Evolutionary conservation across 2,888 invertebrate species (phyloP).

Genomic region (Parnassius apollo): DNA sequence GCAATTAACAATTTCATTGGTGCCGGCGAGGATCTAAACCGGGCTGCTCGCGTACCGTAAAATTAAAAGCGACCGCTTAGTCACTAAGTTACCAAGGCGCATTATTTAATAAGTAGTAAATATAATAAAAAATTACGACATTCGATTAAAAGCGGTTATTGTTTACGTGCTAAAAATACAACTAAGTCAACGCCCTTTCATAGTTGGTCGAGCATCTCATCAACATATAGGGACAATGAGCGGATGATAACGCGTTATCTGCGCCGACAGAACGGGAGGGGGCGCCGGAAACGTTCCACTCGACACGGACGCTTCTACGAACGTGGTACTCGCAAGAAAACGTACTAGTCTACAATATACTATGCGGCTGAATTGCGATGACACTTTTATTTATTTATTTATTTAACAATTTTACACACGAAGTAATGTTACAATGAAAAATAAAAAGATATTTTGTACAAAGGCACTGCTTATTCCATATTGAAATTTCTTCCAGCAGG

Average conservation of each 20-base stretch:
- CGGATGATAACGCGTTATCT: constrained; percentile 78
- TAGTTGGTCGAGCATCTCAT: constrained; percentile 60
- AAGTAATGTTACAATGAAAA: no score
- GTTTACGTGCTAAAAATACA: constrained; percentile 48
- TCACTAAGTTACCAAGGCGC: no score
- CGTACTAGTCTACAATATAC: not conserved
- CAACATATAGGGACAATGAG: constrained; percentile 73
- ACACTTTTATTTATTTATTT: no score
- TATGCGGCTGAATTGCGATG: not conserved
- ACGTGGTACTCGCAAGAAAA: constrained; percentile 35
- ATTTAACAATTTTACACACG: no score
- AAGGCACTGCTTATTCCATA: no score
- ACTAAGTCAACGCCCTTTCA: constrained; percentile 57
- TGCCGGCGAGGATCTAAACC: no score
- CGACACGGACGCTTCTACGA: constrained; percentile 60
- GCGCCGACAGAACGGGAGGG: constrained; percentile 42
- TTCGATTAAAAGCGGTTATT: not conserved
- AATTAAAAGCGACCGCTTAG: no score
- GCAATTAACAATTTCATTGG: no score
- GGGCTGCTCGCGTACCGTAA: no score
- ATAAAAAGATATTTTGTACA: no score
- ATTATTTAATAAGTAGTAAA: not conserved
- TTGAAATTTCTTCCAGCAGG: no score
- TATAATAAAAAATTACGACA: not conserved
- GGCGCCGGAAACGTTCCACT: constrained; percentile 61